A percentile compares a stretch with the other conserved stretches of the same genome.
These are phyloP conservation scores for Petroica traversi DNA, from an alignment of 2,113 vertebrate species.

Conservation along the genomic window DNA sequence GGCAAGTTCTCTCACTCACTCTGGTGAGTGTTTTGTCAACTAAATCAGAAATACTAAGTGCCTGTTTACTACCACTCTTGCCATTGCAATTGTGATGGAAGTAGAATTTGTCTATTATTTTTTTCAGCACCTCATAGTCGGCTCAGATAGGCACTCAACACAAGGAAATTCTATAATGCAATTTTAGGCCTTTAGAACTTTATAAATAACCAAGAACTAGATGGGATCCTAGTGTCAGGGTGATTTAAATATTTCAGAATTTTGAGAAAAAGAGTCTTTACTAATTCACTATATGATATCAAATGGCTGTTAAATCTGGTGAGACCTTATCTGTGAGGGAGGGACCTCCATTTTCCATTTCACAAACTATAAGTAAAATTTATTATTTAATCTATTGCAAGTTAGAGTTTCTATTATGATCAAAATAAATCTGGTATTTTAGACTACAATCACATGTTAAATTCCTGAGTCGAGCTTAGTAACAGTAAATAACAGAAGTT, in stretches of 20 bases:
- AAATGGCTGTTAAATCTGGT: not conserved
- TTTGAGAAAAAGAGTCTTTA: not conserved
- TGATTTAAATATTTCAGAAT: not conserved
- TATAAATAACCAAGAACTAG: not conserved
- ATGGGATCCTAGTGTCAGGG: not conserved
- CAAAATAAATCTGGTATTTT: not conserved
- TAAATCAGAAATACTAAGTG: not conserved
- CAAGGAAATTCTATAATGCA: accelerated
- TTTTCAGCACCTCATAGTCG: not conserved
- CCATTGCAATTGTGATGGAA: not conserved
- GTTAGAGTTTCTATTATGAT: not conserved
- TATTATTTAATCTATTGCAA: not conserved
- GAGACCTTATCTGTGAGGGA: not conserved
- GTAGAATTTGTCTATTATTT: not conserved
- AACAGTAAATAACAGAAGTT: not conserved
- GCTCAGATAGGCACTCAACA: not conserved
- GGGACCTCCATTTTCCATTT: not conserved
- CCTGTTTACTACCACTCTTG: not conserved
- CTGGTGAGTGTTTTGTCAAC: not conserved
- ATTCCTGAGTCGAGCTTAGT: not conserved
- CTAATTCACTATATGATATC: not conserved
- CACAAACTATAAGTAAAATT: not conserved
- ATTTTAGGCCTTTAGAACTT: not conserved
- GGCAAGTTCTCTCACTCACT: too few relatives aligned
- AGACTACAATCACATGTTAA: not conserved